Evolutionary conservation across 1,140 invertebrate species (phyloP).

Genomic region (Pissodes strobi): DNA sequence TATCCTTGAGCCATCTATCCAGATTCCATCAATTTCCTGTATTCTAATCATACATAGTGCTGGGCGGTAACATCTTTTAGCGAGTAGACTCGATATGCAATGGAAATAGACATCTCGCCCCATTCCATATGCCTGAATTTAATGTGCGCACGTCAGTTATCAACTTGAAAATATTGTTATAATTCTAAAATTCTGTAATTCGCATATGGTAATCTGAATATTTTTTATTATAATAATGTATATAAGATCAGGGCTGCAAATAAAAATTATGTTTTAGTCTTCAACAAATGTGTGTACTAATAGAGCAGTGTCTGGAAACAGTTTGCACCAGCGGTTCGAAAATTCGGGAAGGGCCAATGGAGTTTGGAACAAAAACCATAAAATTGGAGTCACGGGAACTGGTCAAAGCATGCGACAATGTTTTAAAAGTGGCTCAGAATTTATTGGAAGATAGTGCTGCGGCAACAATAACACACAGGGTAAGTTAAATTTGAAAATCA

Average conservation of each 20-base stretch:
- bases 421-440: slow-evolving; percentile 49
- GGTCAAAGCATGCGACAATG: slow-evolving; percentile 53
- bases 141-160: background rate
- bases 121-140: too few relatives aligned
- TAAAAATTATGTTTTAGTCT: slow-evolving; percentile 59
- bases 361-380: slow-evolving; percentile 46
- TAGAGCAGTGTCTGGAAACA: slow-evolving; percentile 77
- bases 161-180: background rate
- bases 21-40: too few relatives aligned
- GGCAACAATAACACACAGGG: slow-evolving; percentile 57
- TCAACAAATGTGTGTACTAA: slow-evolving; percentile 75
- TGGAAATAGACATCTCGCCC: too few relatives aligned
- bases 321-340: slow-evolving; percentile 59
- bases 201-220: background rate
- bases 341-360: slow-evolving; percentile 45
- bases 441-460: slow-evolving; percentile 47
- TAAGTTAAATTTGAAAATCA: too few relatives aligned
- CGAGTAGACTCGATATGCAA: too few relatives aligned
- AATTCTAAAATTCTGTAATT: background rate
- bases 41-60: too few relatives aligned
- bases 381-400: slow-evolving; percentile 54
- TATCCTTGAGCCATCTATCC: too few relatives aligned
- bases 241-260: too few relatives aligned
- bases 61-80: too few relatives aligned
- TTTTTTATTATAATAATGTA: too few relatives aligned